A percentile compares a stretch with the other conserved stretches of the same genome.
These are phyloP conservation scores for Vulpes vulpes DNA, from an alignment of 2,113 vertebrate genomes.

Conservation along the genomic window DNA sequence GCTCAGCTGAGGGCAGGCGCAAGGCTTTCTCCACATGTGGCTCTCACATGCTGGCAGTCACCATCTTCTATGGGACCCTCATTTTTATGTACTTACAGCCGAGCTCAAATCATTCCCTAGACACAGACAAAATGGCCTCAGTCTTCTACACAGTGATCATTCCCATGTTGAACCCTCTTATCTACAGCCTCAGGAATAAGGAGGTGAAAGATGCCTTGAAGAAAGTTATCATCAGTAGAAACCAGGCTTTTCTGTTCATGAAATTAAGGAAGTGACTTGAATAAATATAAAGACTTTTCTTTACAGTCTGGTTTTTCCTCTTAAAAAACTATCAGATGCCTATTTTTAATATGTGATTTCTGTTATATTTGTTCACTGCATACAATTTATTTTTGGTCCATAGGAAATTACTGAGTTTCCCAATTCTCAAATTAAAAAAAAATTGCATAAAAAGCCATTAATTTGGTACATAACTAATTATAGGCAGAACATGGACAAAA, in stretches of 20 bases:
- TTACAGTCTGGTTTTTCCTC: neutral
- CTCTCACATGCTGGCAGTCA: slow-evolving; percentile 75
- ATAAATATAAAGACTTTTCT: neutral
- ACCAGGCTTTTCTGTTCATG: neutral
- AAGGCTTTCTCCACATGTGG: slow-evolving; percentile 79
- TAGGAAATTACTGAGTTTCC: neutral
- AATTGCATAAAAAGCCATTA: neutral
- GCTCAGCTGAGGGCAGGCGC: slow-evolving; percentile 46
- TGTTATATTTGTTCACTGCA: neutral
- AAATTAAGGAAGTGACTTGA: slow-evolving; percentile 27
- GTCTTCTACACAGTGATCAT: slow-evolving; percentile 80
- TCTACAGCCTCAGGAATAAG: slow-evolving; percentile 80
- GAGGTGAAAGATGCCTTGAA: slow-evolving; percentile 77
- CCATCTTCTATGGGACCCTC: slow-evolving; percentile 71
- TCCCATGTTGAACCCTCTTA: slow-evolving; percentile 79
- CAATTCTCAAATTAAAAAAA: neutral
- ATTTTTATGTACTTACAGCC: slow-evolving; percentile 80
- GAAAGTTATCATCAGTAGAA: neutral
- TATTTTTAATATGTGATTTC: neutral
- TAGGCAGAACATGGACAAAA: neutral
- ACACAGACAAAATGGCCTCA: slow-evolving; percentile 76
- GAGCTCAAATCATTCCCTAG: slow-evolving; percentile 74
- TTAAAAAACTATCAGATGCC: neutral
- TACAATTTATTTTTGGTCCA: neutral
- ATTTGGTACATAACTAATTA: neutral